Evolutionary conservation across 2,113 vertebrate genomes (phyloP).

Genomic region (Rutilus rutilus): DNA sequence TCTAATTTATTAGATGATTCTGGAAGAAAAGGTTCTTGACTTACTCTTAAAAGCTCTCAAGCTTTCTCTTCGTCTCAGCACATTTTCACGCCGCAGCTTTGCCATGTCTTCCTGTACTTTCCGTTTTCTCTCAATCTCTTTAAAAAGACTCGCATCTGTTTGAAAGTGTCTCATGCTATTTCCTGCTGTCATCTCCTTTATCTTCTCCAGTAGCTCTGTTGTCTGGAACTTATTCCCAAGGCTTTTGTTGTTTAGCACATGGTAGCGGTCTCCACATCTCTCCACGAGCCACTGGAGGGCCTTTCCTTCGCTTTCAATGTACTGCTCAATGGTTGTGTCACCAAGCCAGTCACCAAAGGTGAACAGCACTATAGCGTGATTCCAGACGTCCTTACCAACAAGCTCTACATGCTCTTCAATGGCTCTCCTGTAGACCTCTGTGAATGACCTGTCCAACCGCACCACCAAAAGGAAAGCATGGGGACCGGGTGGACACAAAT

Average conservation of each 20-base stretch:
- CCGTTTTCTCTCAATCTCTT: conserved; percentile 54
- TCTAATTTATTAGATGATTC: not conserved
- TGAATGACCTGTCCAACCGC: conserved; percentile 70
- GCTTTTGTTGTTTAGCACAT: conserved; percentile 67
- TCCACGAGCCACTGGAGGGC: conserved; percentile 64
- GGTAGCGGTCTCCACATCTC: conserved; percentile 66
- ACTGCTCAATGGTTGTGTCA: conserved; percentile 58
- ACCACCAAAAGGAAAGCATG: conserved; percentile 71
- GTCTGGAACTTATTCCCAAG: conserved; percentile 68
- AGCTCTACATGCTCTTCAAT: conserved; percentile 68
- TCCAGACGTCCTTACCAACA: conserved; percentile 63
- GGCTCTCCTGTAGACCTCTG: conserved; percentile 63
- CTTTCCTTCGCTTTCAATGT: conserved; percentile 70
- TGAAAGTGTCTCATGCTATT: conserved; percentile 39
- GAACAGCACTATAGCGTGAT: conserved; percentile 63
- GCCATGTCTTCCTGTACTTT: conserved; percentile 56
- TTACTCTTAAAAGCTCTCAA: conserved; percentile 64
- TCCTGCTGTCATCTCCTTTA: conserved; percentile 61
- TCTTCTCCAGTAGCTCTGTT: conserved; percentile 69
- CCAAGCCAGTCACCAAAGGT: conserved; percentile 72
- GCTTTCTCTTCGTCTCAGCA: conserved; percentile 53
- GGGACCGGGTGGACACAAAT: conserved; percentile 68
- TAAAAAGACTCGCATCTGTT: conserved; percentile 47
- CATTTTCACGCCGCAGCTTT: conserved; percentile 48
- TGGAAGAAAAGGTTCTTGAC: conserved; percentile 20